Conservation (phyloP, 2,797 vertebrate species). For the Sebastes elongatus region DNA sequence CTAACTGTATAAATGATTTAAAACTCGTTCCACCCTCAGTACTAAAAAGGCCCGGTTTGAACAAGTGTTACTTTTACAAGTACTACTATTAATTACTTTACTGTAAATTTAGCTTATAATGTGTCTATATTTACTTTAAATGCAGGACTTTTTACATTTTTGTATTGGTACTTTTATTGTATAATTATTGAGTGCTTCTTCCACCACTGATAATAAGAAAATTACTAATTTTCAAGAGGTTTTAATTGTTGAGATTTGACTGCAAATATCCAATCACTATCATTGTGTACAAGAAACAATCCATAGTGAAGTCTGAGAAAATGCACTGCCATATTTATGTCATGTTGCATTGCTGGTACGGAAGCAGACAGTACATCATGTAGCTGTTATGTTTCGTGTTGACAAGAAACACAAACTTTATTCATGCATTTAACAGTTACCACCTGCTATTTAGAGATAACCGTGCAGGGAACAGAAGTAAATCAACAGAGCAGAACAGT, state of each 20-base stretch:
- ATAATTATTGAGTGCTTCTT: not conserved
- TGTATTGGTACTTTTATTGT: not conserved
- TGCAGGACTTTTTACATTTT: not conserved
- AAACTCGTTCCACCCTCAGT: not conserved
- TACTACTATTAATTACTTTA: not conserved
- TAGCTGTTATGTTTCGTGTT: not conserved
- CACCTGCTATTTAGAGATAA: conserved; percentile 21
- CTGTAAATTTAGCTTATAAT: not conserved
- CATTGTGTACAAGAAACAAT: not conserved
- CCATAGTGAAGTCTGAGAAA: not conserved
- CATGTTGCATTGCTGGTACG: not conserved
- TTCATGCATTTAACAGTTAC: not conserved
- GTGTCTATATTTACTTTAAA: not conserved
- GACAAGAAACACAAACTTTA: conserved; percentile 12
- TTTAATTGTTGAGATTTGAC: not conserved
- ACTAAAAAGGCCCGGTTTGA: not conserved
- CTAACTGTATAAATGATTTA: not conserved
- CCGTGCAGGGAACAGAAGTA: conserved; percentile 27
- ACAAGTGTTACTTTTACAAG: not conserved
- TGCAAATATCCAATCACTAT: not conserved
- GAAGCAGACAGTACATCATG: not conserved
- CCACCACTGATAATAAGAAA: too few species aligned
- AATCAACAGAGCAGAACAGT: conserved; percentile 23
- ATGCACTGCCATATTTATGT: not conserved
- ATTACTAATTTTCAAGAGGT: not conserved